Evolutionary conservation across 2,797 vertebrate genomes (phyloP).

Genomic region (Macrochelys suwanniensis): DNA sequence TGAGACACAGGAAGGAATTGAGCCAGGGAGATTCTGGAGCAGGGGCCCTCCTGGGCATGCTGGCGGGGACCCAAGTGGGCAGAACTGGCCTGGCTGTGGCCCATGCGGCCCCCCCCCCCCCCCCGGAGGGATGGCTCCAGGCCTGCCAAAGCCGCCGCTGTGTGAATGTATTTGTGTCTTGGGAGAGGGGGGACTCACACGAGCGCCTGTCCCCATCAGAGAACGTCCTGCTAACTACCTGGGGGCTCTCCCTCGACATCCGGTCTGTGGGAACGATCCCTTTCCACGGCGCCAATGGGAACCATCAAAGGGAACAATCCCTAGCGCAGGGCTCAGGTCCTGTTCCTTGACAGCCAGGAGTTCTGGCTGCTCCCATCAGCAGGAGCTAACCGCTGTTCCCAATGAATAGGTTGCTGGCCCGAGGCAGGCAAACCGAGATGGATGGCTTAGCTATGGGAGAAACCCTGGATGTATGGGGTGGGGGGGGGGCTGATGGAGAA

Average conservation of each 20-base stretch:
- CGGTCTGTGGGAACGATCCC: not conserved
- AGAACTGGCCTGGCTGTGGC: not conserved
- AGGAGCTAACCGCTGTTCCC: not conserved
- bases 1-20: no score
- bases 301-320: not conserved
- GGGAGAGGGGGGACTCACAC: not conserved
- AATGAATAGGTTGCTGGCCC: not conserved
- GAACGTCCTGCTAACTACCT: not conserved
- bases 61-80: no score
- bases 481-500: not conserved
- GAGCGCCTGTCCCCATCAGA: not conserved
- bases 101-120: no score
- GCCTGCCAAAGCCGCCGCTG: not conserved
- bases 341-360: not conserved
- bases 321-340: not conserved
- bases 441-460: not conserved
- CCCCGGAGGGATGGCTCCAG: not conserved
- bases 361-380: not conserved
- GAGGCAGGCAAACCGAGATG: not conserved
- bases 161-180: not conserved
- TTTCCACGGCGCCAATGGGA: not conserved
- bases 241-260: not conserved
- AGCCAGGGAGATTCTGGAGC: not conserved
- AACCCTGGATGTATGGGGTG: no score
- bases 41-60: not conserved